Evolutionary conservation across 2,113 vertebrate species (phyloP).

Genomic region (Coptodon bakossiorum): DNA sequence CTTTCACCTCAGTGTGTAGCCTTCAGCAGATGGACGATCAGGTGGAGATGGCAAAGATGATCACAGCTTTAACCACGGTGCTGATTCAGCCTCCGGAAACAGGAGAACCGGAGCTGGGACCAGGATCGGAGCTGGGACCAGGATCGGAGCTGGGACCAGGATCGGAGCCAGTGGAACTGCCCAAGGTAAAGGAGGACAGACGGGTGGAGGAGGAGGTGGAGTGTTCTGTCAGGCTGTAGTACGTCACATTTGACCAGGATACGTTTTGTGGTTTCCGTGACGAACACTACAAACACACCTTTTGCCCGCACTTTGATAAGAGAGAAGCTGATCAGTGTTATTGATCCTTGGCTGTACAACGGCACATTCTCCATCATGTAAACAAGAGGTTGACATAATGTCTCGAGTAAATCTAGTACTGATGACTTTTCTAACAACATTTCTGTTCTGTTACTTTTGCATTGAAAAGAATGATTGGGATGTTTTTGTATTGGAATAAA

Average conservation of each 20-base stretch:
- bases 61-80: conserved; percentile 67
- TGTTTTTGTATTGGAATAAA: conserved; percentile 2
- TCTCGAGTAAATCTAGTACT: neutral
- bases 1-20: conserved; percentile 75
- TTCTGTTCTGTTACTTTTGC: neutral
- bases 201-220: neutral
- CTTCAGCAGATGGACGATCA: conserved; percentile 63
- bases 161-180: neutral
- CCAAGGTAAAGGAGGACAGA: neutral
- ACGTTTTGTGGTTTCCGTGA: conserved; percentile 78
- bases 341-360: neutral
- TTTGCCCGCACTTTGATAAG: neutral
- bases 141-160: neutral
- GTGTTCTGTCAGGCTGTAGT: neutral
- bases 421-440: neutral
- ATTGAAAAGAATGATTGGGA: neutral
- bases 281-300: neutral
- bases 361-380: neutral
- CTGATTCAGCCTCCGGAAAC: conserved; percentile 55
- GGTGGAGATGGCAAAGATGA: conserved; percentile 70
- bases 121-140: fast-evolving
- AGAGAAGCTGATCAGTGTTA: neutral
- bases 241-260: conserved; percentile 53
- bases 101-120: neutral
- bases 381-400: neutral